Evolutionary conservation across 2,797 vertebrate genomes (phyloP).

Genomic region (Sphenopsis melanotis): DNA sequence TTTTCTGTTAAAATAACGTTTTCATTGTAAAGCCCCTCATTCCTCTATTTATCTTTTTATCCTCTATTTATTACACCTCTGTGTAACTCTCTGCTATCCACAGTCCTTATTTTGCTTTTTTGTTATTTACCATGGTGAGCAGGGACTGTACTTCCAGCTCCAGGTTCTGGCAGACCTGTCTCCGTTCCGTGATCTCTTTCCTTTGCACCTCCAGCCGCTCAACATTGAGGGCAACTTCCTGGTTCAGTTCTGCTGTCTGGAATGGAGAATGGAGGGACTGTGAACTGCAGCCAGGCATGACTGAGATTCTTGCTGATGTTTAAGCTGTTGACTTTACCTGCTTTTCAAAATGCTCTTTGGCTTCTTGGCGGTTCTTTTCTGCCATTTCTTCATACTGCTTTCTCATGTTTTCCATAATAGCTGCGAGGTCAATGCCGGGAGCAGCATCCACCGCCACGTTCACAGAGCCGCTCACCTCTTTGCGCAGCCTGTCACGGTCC

Average conservation of each 20-base stretch:
- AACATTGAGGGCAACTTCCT: slow-evolving; percentile 40
- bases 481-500: slow-evolving; percentile 47
- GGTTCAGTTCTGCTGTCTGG: slow-evolving; percentile 60
- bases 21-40: not conserved
- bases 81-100: not conserved
- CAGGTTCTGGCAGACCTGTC: slow-evolving; percentile 42
- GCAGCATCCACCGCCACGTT: slow-evolving; percentile 87
- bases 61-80: not conserved
- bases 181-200: slow-evolving; percentile 45
- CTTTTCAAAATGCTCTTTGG: slow-evolving; percentile 82
- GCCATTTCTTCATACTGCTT: slow-evolving; percentile 85
- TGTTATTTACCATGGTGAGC: slow-evolving; percentile 63
- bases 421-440: slow-evolving; percentile 80
- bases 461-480: slow-evolving; percentile 68
- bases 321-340: slow-evolving; percentile 71
- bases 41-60: not conserved
- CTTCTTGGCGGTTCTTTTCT: slow-evolving; percentile 85
- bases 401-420: slow-evolving; percentile 85
- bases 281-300: not conserved
- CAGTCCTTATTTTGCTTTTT: not conserved
- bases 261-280: not conserved
- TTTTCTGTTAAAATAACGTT: not conserved
- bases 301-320: not conserved
- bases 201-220: slow-evolving; percentile 45
- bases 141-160: slow-evolving; percentile 71